Conservation (phyloP, 2,797 vertebrate species). For the Cetoscarus ocellatus region DNA sequence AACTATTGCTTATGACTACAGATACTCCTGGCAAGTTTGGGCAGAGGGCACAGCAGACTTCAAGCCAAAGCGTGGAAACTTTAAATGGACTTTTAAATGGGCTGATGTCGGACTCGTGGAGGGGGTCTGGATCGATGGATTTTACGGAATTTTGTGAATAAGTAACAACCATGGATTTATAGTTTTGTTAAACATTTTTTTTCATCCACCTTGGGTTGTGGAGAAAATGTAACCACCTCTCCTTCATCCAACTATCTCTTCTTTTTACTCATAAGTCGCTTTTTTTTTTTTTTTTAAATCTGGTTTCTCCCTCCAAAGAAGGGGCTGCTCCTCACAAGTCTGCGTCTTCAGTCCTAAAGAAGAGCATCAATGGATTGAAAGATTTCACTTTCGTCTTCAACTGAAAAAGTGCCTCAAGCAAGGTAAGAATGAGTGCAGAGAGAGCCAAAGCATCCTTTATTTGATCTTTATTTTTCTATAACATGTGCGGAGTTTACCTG, state of each 20-base stretch:
- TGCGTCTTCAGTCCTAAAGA: slow-evolving; percentile 7
- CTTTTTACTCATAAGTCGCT: slow-evolving; percentile 8
- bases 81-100: slow-evolving; percentile 69
- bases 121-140: slow-evolving; percentile 25
- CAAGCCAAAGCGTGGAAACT: slow-evolving; percentile 51
- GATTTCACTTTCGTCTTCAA: slow-evolving; percentile 49
- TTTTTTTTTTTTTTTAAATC: neutral
- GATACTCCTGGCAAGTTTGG: slow-evolving; percentile 55
- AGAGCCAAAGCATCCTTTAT: slow-evolving; percentile 21
- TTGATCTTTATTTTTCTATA: neutral
- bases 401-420: slow-evolving; percentile 80
- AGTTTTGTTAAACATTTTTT: slow-evolving; percentile 21
- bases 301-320: slow-evolving; percentile 9
- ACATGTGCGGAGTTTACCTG: neutral
- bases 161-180: slow-evolving; percentile 15
- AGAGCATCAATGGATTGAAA: slow-evolving; percentile 79
- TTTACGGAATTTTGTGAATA: slow-evolving; percentile 35
- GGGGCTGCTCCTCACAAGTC: slow-evolving; percentile 5
- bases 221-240: slow-evolving; percentile 71
- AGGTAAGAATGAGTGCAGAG: slow-evolving; percentile 68
- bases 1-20: slow-evolving; percentile 6
- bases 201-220: slow-evolving; percentile 6
- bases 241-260: neutral
- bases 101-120: slow-evolving; percentile 22
- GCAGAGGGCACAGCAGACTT: slow-evolving; percentile 24